Base-by-base conservation (phyloP, 2,113 vertebrate species). In the Rostratula benghalensis region DNA sequence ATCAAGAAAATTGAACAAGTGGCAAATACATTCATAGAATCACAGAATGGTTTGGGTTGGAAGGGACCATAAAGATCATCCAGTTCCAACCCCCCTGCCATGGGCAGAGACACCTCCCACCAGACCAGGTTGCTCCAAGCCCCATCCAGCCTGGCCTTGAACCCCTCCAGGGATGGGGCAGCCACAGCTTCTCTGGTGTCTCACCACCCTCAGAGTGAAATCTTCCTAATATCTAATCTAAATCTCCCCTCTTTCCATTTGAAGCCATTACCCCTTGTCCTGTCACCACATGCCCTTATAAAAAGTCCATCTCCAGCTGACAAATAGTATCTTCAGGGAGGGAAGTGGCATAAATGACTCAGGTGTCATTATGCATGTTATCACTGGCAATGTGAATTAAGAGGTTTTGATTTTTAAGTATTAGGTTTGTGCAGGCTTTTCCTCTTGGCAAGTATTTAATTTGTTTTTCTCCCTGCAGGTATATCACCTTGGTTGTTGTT, bases 401-500 rank as follows among this genome's bases (percentile, higher is more conserved):
- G 30, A 77, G 37, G 24, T 7, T 94, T 87, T 95, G 33, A 35
- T 86, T 90, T 88, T 89, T 57, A 75, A 54, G 19, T 77, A 64
- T 50, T 73, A 65, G 30, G 30, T 70, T 89, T 91, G 67, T 37
- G 41, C 35, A 73, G 45, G 41, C 3, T 85, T 91, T 75, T 78
- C 56, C 61, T 86, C 75, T 54, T 86, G 45, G 50, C 83, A 90
- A 63, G 10, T 79, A 9, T 53, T 19, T 75, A 23, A 81, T 92
- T 88, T 81, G 20, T 33, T 65, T 97, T 95, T 68, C 53, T 94
- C 70, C n/a, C 90, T 65, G 23, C 24, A 81, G 64, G 59, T 48
- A 93, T 79, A 92, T 95, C 69, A 88, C 83, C 73, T 89, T 53
- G 30, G 60, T 76, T 83, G 60, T 76, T 83, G 57, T 75, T 96